phyloP scores from a whole-genome alignment of 2,797 vertebrate genomes.

The Sebastes ruberrimus region DNA sequence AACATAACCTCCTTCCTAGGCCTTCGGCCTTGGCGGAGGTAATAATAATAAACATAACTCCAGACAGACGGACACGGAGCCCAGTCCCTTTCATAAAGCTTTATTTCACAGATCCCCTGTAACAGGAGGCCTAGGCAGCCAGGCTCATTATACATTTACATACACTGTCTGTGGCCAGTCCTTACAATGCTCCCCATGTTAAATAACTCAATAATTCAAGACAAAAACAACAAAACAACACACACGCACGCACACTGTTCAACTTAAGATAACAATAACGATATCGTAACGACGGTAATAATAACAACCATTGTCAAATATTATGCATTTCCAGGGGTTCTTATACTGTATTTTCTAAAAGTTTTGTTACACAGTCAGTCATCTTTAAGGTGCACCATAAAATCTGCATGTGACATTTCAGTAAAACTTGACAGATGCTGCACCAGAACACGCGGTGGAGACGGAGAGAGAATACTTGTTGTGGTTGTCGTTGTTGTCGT shows the following conservation, averaged over 20 bases:
- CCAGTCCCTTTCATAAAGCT: constrained; percentile 80
- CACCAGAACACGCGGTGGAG: constrained; percentile 72
- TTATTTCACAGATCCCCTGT: constrained; percentile 83
- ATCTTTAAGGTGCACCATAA: constrained; percentile 91
- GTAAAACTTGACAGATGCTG: constrained; percentile 71
- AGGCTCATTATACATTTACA: constrained; percentile 93
- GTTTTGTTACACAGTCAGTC: constrained; percentile 83
- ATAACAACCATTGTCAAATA: constrained; percentile 79
- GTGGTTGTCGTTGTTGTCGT: constrained; percentile 1
- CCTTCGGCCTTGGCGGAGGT: neutral
- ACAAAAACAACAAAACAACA: constrained; percentile 69
- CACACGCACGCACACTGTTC: constrained; percentile 60
- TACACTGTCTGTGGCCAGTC: constrained; percentile 85
- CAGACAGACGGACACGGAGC: neutral
- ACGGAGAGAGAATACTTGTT: constrained; percentile 65
- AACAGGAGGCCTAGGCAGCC: constrained; percentile 75
- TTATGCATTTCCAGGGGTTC: constrained; percentile 63
- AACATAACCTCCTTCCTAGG: too few relatives aligned
- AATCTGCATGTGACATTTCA: constrained; percentile 74
- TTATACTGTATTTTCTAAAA: constrained; percentile 71
- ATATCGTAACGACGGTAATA: constrained; percentile 72
- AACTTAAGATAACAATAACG: constrained; percentile 79
- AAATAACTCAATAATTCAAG: constrained; percentile 91
- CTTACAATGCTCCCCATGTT: constrained; percentile 78
- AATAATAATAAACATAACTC: neutral